Percentiles rank a stretch among this genome's conserved stretches.
phyloP scores from a whole-genome alignment of 2,888 invertebrate genomes.

The Hermaeophaga mercurialis region DNA sequence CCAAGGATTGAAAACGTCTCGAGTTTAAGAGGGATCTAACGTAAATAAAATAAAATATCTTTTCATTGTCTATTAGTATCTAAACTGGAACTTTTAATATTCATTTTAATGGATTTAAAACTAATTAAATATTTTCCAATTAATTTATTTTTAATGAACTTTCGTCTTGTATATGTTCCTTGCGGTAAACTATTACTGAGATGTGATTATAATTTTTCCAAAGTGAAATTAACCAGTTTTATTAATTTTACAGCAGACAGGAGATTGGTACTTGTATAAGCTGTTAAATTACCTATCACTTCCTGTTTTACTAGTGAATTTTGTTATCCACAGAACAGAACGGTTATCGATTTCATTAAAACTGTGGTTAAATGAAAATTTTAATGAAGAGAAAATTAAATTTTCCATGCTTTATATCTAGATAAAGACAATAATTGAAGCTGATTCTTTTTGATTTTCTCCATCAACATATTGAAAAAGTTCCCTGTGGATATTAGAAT shows the following conservation, averaged over 20 bases:
- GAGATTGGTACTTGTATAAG: constrained; percentile 4
- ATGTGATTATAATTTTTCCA: constrained; percentile 8
- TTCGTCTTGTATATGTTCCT: too few species aligned
- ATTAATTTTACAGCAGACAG: constrained; percentile 4
- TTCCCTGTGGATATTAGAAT: too few species aligned
- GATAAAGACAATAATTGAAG: neutral
- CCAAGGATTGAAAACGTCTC: neutral
- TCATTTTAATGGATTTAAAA: too few species aligned
- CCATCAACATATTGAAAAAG: too few species aligned
- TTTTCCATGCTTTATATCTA: neutral
- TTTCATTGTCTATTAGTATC: too few species aligned
- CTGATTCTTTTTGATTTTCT: neutral
- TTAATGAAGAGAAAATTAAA: constrained; percentile 5
- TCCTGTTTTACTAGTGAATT: constrained; percentile 10
- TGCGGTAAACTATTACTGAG: neutral
- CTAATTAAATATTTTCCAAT: too few species aligned
- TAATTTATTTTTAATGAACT: too few species aligned
- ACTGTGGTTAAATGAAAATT: constrained; percentile 4
- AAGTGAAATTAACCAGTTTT: constrained; percentile 9
- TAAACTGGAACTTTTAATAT: too few species aligned
- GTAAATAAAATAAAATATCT: too few species aligned
- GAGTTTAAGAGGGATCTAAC: too few species aligned
- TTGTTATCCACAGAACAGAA: constrained; percentile 5
- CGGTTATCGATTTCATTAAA: constrained; percentile 6
- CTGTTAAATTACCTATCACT: constrained; percentile 4